Conservation (phyloP, 1,140 invertebrate species). For the Ostrea edulis region DNA sequence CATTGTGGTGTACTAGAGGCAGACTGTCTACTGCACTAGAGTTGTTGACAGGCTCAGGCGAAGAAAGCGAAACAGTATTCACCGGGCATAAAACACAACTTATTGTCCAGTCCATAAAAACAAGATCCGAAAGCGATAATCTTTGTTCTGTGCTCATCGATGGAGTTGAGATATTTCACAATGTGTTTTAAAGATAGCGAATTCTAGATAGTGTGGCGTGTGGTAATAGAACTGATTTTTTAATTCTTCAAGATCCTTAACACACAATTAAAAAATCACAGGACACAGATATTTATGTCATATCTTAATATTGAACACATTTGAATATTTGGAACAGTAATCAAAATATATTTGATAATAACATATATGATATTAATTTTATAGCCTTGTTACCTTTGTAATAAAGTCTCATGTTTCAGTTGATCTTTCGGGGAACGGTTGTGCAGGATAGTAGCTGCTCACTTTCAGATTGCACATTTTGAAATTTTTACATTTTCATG, state of each 20-base stretch:
- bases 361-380: too few species aligned
- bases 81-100: conserved; percentile 12
- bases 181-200: not conserved
- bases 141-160: conserved; percentile 21
- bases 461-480: not conserved
- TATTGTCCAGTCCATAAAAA: conserved; percentile 19
- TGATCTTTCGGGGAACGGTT: not conserved
- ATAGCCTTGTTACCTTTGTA: not conserved
- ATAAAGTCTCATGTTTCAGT: not conserved
- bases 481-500: not conserved
- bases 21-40: conserved; percentile 31
- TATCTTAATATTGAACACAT: too few species aligned
- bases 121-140: conserved; percentile 1
- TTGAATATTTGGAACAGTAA: too few species aligned
- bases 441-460: not conserved
- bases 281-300: too few species aligned
- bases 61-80: conserved; percentile 38
- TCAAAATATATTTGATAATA: too few species aligned
- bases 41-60: not conserved
- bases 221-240: not conserved
- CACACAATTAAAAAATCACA: too few species aligned
- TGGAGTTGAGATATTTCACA: not conserved
- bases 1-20: conserved; percentile 25
- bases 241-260: too few species aligned
- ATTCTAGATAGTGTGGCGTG: not conserved